Conservation (phyloP, 2,888 invertebrate genomes). For the Boloria euphrosyne region DNA sequence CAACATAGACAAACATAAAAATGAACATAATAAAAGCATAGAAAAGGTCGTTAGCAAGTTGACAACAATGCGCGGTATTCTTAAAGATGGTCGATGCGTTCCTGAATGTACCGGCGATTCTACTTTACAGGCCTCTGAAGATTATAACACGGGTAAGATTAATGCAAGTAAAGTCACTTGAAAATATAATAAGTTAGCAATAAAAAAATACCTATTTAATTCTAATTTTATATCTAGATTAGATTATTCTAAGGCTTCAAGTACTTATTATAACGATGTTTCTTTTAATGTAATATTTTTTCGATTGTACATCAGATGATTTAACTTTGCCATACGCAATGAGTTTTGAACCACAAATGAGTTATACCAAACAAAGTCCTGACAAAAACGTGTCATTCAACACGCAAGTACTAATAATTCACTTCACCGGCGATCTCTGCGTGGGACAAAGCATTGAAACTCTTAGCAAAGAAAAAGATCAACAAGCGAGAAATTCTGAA, state of each 20-base stretch:
- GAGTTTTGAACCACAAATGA: conserved; percentile 61
- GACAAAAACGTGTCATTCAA: conserved; percentile 78
- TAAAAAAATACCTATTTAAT: no score
- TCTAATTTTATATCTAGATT: background rate
- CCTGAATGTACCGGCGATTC: conserved; percentile 76
- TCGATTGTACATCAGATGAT: conserved; percentile 54
- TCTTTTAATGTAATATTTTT: background rate
- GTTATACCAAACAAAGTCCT: conserved; percentile 62
- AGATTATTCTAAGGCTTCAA: no score
- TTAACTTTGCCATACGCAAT: conserved; percentile 58
- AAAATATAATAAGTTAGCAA: no score
- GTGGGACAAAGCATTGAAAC: conserved; percentile 82
- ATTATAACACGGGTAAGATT: conserved; percentile 51
- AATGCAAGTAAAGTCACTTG: background rate
- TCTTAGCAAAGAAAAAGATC: conserved; percentile 84
- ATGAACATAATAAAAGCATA: conserved; percentile 60
- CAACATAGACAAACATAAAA: conserved; percentile 75
- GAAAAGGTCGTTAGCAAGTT: conserved; percentile 70
- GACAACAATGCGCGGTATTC: conserved; percentile 70
- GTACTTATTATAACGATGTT: background rate
- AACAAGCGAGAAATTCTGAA: conserved; percentile 84
- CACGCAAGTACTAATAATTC: conserved; percentile 84
- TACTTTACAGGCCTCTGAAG: conserved; percentile 57
- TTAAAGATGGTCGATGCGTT: conserved; percentile 72
- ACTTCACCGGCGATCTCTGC: conserved; percentile 83